A percentile compares a stretch with the other conserved stretches of the same genome.
phyloP scores from a whole-genome alignment of 2,888 invertebrate species.

The Parelbella ahira region DNA sequence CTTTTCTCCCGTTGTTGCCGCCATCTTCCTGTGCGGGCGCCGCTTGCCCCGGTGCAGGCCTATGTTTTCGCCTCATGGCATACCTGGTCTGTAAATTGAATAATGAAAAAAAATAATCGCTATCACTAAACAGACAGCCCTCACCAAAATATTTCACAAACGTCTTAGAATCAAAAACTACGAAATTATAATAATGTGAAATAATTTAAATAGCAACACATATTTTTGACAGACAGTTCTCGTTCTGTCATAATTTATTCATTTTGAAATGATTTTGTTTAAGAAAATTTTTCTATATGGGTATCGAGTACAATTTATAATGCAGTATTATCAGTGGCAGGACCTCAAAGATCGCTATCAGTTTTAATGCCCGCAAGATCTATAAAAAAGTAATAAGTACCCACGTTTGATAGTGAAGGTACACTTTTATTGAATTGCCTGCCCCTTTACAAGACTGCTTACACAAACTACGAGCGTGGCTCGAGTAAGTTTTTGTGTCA shows the following conservation, averaged over 20 bases:
- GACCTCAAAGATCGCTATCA: slow-evolving; percentile 12
- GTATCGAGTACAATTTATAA: slow-evolving; percentile 4
- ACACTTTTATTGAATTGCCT: slow-evolving; percentile 14
- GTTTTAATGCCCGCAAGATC: slow-evolving; percentile 13
- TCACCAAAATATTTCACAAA: no score
- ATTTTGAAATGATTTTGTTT: background rate
- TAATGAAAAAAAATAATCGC: no score
- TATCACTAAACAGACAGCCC: no score
- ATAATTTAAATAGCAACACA: no score
- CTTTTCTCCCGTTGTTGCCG: slow-evolving; percentile 35
- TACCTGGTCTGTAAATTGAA: no score
- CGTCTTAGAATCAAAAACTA: no score
- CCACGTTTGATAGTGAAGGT: slow-evolving; percentile 12
- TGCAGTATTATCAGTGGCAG: slow-evolving; percentile 12
- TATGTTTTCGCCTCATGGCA: no score
- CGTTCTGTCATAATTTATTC: no score
- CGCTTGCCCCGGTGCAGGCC: slow-evolving; percentile 6
- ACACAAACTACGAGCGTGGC: slow-evolving; percentile 1
- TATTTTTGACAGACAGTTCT: no score
- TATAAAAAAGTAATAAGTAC: slow-evolving; percentile 1
- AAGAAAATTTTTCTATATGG: background rate
- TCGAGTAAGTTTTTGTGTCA: background rate
- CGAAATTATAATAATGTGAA: no score
- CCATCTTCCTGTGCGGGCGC: slow-evolving; percentile 23
- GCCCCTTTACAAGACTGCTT: slow-evolving; percentile 1